phyloP scores from a whole-genome alignment of 2,113 vertebrate genomes.

The Uria lomvia region DNA sequence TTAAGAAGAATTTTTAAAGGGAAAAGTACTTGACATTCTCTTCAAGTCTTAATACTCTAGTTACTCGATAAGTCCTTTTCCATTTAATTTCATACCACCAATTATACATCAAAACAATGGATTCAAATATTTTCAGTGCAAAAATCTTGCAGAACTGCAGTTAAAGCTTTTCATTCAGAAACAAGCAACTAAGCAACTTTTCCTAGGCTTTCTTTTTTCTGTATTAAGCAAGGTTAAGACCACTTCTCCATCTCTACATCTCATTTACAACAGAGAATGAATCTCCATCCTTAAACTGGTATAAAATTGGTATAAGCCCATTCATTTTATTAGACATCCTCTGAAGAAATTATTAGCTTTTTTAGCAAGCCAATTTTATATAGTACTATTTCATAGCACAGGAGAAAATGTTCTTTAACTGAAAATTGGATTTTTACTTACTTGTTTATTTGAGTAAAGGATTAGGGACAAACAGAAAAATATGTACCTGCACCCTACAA shows the following conservation, averaged over 20 bases:
- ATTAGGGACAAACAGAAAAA: background rate
- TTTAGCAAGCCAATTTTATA: background rate
- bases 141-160: background rate
- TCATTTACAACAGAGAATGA: background rate
- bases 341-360: background rate
- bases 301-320: background rate
- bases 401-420: background rate
- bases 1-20: background rate
- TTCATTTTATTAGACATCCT: background rate
- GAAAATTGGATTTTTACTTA: background rate
- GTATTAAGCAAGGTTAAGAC: background rate
- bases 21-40: background rate
- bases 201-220: background rate
- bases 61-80: background rate
- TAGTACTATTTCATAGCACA: background rate
- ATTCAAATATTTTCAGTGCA: background rate
- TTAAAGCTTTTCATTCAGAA: background rate
- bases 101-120: background rate
- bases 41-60: background rate
- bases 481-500: background rate
- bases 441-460: background rate
- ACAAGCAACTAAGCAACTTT: background rate
- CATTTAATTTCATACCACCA: background rate
- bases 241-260: background rate
- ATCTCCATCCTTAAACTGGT: background rate